Base-by-base conservation (phyloP, 2,888 invertebrate species). In the Spatulosminthurus flaviceps region DNA sequence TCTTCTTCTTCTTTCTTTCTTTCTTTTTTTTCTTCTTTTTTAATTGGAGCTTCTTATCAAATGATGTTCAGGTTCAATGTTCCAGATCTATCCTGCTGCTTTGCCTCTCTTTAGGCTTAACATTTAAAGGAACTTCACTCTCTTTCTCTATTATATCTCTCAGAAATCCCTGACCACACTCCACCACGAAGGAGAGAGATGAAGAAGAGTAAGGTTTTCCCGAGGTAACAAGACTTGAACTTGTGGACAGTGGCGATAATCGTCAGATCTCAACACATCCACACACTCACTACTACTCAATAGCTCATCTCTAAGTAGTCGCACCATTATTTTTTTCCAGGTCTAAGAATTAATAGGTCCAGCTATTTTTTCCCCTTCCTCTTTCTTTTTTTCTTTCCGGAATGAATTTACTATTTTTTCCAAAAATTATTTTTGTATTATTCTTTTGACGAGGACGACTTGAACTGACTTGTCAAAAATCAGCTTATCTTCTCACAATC, bases 221-320 rank as follows among this genome's bases (percentile, higher is more conserved):
- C 7, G 51, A 51, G 51, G 34, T 34, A 34, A 34, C 34, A 34
- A 34, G 51, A 51, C 16, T 13, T 51, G 9, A 51, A 51, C 9
- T 9, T n/a, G 51, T 51, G 51, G 51, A 51, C 51, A 51, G 51
- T 51, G 51, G 51, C 16, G 51, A 51, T 19, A 51, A 2, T 51
- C 51, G 16, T 51, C n/a, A 2, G 51, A 51, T 19, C 16, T 51
- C 19, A 51, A 51, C 51, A 51, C n/a, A 19, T 51, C 51, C 16
- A 19, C 51, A 51, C 51, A 51, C 51, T 51, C 51, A 51, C 51
- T 13, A 51, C 51, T 51, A 51, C 51, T 51, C 51, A 51, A n/a
- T n/a, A n/a, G n/a, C 51, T 51, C 7, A n/a, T 51, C 51, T n/a
- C 1, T 51, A 9, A 19, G 19, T n/a, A 51, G 5, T 51, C 51